Conservation (phyloP, 2,888 invertebrate species). For the Cataglyphis cursor region DNA sequence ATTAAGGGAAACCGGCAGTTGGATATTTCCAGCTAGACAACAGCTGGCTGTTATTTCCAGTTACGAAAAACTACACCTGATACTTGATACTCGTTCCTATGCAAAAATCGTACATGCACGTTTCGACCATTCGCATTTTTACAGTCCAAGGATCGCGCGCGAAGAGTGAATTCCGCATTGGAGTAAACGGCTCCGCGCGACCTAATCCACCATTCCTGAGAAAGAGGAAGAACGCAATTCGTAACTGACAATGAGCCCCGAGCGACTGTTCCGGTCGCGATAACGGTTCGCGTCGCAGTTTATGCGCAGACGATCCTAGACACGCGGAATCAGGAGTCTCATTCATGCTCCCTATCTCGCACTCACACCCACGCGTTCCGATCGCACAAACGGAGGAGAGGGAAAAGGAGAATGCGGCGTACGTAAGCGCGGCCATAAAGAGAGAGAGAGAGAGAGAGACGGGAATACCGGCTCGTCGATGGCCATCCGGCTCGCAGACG, state of each 20-base stretch:
- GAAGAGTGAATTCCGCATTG: neutral
- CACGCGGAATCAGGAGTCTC: conserved; percentile 43
- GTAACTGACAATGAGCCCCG: neutral
- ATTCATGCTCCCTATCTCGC: conserved; percentile 53
- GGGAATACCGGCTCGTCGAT: conserved; percentile 21
- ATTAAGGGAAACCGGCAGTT: neutral
- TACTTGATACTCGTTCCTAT: neutral
- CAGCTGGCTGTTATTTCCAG: conserved; percentile 15
- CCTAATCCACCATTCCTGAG: neutral
- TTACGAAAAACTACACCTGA: conserved; percentile 3
- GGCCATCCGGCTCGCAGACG: conserved; percentile 45
- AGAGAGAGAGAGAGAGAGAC: neutral
- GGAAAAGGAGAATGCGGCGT: neutral
- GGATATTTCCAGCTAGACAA: neutral
- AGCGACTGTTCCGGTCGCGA: conserved; percentile 34
- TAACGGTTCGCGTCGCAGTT: conserved; percentile 42
- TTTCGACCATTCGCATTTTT: neutral
- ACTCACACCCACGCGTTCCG: conserved; percentile 31
- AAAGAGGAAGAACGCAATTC: conserved; percentile 14
- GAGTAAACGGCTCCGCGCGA: neutral
- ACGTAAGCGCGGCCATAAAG: conserved; percentile 43
- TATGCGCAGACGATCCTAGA: conserved; percentile 43
- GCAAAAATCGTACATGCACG: conserved; percentile 4
- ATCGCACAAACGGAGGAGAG: conserved; percentile 24
- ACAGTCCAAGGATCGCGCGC: neutral